Conservation (phyloP, 2,888 invertebrate genomes). For the Lithodes maja region DNA sequence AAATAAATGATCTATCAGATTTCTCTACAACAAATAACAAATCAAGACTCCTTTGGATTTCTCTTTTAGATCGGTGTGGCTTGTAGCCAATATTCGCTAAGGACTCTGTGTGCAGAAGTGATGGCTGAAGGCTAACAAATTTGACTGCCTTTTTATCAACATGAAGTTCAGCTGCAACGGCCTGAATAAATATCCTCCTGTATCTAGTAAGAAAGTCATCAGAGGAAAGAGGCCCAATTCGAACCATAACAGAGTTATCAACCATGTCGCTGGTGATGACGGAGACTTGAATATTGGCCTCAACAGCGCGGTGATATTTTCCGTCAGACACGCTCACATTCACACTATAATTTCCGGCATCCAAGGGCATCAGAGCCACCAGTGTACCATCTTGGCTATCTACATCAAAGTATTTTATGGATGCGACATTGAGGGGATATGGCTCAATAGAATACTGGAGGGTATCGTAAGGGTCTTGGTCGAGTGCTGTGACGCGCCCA, state of each 20-base stretch:
- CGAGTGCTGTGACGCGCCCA: constrained; percentile 89
- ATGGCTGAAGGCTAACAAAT: constrained; percentile 87
- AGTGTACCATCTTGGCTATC: constrained; percentile 87
- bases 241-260: constrained; percentile 87
- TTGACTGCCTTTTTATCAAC: constrained; percentile 86
- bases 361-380: constrained; percentile 86
- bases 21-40: constrained; percentile 64
- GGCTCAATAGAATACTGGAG: constrained; percentile 81
- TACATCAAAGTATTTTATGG: constrained; percentile 83
- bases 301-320: constrained; percentile 76
- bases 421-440: constrained; percentile 74
- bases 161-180: constrained; percentile 85
- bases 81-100: constrained; percentile 32
- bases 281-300: constrained; percentile 86
- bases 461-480: constrained; percentile 94
- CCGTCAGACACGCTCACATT: constrained; percentile 78
- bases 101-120: constrained; percentile 69
- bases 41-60: constrained; percentile 60
- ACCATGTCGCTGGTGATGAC: constrained; percentile 89
- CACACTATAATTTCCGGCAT: constrained; percentile 87
- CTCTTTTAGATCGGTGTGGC: constrained; percentile 34
- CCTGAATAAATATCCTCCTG: constrained; percentile 87
- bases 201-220: constrained; percentile 90
- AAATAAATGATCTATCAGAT: constrained; percentile 38
- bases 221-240: constrained; percentile 87